These are phyloP conservation scores for Caenorhabditis doughertyi DNA, from an alignment of 2,888 invertebrate species.

Conservation along the genomic window DNA sequence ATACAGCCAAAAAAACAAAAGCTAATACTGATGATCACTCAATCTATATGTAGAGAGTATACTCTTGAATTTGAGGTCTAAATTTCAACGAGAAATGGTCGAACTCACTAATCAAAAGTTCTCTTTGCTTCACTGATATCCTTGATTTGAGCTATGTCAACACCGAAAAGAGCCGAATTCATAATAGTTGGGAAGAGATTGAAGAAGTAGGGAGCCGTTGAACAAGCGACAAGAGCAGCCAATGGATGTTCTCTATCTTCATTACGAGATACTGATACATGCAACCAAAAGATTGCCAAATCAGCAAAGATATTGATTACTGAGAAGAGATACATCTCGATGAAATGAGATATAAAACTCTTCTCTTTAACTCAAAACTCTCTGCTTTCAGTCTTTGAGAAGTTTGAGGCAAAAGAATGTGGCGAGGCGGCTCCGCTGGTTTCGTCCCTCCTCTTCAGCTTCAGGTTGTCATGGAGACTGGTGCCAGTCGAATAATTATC, in stretches of 20 bases:
- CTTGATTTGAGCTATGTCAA: slow-evolving; percentile 22
- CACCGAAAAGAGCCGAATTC: slow-evolving; percentile 40
- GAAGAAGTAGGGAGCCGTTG: slow-evolving; percentile 48
- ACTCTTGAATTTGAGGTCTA: too few relatives aligned
- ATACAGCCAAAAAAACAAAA: too few relatives aligned
- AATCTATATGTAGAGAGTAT: too few relatives aligned
- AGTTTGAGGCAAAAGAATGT: neutral
- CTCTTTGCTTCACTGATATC: slow-evolving; percentile 23
- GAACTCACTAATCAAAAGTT: slow-evolving; percentile 41
- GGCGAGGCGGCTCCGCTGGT: neutral
- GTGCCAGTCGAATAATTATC: slow-evolving; percentile 25
- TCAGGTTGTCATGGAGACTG: slow-evolving; percentile 31
- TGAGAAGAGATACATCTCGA: slow-evolving; percentile 55
- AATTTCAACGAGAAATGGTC: too few relatives aligned
- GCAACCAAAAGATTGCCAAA: slow-evolving; percentile 54
- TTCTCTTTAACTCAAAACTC: slow-evolving; percentile 15
- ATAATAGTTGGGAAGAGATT: slow-evolving; percentile 53
- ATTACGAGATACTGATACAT: slow-evolving; percentile 13
- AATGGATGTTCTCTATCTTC: slow-evolving; percentile 42
- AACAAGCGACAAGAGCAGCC: slow-evolving; percentile 28
- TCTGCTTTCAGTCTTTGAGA: neutral
- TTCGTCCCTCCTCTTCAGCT: neutral
- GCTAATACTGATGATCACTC: too few relatives aligned
- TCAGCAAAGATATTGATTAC: slow-evolving; percentile 46
- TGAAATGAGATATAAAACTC: slow-evolving; percentile 1